Conservation (phyloP, 2,888 invertebrate genomes). For the Monoplex corrugatus region DNA sequence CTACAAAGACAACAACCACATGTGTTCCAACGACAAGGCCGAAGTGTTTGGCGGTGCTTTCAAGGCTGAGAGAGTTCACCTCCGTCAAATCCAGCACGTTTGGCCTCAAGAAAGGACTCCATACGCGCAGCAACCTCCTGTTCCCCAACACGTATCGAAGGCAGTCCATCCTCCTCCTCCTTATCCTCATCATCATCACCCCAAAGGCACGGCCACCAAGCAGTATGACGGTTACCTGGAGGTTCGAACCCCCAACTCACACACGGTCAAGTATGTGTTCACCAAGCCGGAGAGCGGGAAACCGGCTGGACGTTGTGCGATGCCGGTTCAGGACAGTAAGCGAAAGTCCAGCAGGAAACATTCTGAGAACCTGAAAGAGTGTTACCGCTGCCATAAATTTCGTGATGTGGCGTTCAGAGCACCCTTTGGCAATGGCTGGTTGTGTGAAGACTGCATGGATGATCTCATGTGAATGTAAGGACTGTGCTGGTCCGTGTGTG, state of each 20-base stretch:
- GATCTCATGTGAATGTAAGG: conserved; percentile 27
- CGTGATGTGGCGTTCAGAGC: conserved; percentile 11
- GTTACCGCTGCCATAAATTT: neutral
- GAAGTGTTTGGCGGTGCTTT: conserved; percentile 32
- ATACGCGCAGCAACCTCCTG: neutral
- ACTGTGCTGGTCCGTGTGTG: neutral
- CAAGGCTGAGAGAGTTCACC: neutral
- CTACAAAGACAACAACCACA: neutral
- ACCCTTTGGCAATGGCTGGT: conserved; percentile 11
- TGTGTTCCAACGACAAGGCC: conserved; percentile 25
- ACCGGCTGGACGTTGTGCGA: neutral
- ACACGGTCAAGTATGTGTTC: conserved; percentile 33
- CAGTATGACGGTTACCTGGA: conserved; percentile 35
- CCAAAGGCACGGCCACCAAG: neutral
- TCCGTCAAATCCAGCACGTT: conserved; percentile 1
- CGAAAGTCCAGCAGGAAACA: neutral
- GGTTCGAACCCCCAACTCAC: neutral
- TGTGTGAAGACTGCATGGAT: conserved; percentile 48
- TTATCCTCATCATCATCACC: neutral
- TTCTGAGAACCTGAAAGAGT: neutral
- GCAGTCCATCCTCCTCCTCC: neutral
- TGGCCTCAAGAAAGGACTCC: neutral
- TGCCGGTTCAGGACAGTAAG: too few relatives aligned
- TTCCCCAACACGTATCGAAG: neutral
- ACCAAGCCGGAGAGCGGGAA: conserved; percentile 8